Conservation (phyloP, 2,888 invertebrate species). For the Prenolepis imparis region DNA sequence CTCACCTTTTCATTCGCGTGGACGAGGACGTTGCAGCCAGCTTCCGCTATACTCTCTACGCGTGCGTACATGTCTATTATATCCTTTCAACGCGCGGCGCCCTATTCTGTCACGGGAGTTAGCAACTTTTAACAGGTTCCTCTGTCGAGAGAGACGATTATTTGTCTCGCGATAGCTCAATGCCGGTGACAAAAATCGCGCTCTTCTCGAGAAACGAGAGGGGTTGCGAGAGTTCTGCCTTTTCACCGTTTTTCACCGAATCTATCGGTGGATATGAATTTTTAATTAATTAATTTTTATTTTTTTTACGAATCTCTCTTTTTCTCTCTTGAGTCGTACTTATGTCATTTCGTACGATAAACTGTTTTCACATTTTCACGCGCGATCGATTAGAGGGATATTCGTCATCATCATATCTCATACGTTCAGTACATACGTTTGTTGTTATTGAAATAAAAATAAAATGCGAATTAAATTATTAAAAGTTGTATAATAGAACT, state of each 20-base stretch:
- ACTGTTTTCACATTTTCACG: background rate
- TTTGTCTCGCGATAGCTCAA: slow-evolving; percentile 58
- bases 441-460: slow-evolving; percentile 27
- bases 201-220: background rate
- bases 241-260: background rate
- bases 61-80: slow-evolving; percentile 65
- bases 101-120: slow-evolving; percentile 80
- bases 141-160: slow-evolving; percentile 66
- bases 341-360: background rate
- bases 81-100: slow-evolving; percentile 76
- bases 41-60: slow-evolving; percentile 54
- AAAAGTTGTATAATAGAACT: slow-evolving; percentile 45
- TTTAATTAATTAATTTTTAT: slow-evolving; percentile 18
- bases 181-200: slow-evolving; percentile 44
- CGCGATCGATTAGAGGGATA: slow-evolving; percentile 7
- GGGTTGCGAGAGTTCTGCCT: background rate
- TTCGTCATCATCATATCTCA: background rate
- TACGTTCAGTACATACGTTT: slow-evolving; percentile 10
- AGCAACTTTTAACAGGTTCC: slow-evolving; percentile 82
- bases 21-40: slow-evolving; percentile 70
- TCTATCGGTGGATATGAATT: background rate
- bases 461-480: slow-evolving; percentile 56
- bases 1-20: slow-evolving; percentile 47
- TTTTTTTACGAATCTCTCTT: background rate
- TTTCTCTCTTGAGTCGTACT: background rate